These are phyloP conservation scores for Calameuta filiformis DNA, from an alignment of 2,888 invertebrate genomes.

Conservation along the genomic window DNA sequence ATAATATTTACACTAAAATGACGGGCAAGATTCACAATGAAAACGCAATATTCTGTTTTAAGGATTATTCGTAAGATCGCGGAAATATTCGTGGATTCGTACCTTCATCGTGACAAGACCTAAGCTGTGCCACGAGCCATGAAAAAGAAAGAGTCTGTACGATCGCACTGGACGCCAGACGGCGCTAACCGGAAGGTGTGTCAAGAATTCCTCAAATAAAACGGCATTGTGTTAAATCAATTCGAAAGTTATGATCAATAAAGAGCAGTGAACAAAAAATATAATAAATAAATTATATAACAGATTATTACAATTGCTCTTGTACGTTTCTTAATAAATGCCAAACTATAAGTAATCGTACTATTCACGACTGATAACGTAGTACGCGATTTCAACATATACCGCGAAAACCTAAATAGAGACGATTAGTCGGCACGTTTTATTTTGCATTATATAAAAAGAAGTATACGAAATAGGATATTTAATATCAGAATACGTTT, in stretches of 20 bases:
- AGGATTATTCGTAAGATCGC: constrained; percentile 30
- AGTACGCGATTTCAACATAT: not conserved
- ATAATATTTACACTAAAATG: constrained; percentile 25
- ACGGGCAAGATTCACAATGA: not conserved
- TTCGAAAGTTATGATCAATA: not conserved
- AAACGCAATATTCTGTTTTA: constrained; percentile 5
- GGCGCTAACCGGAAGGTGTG: not conserved
- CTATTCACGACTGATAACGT: not conserved
- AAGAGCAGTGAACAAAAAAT: not conserved
- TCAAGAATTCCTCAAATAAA: not conserved
- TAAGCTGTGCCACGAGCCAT: constrained; percentile 40
- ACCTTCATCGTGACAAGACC: constrained; percentile 46
- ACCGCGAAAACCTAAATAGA: not conserved
- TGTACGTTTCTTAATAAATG: not conserved
- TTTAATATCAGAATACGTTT: not conserved
- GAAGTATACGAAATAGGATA: not conserved
- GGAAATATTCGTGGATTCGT: constrained; percentile 37
- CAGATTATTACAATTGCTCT: not conserved
- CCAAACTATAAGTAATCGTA: not conserved
- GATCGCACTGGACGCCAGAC: not conserved
- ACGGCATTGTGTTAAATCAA: not conserved
- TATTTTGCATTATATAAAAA: not conserved
- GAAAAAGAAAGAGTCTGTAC: constrained; percentile 38
- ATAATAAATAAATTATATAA: not conserved
- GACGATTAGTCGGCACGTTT: not conserved